Evolutionary conservation across 2,797 vertebrate species (phyloP).

Genomic region (Chloroceryle inda): DNA sequence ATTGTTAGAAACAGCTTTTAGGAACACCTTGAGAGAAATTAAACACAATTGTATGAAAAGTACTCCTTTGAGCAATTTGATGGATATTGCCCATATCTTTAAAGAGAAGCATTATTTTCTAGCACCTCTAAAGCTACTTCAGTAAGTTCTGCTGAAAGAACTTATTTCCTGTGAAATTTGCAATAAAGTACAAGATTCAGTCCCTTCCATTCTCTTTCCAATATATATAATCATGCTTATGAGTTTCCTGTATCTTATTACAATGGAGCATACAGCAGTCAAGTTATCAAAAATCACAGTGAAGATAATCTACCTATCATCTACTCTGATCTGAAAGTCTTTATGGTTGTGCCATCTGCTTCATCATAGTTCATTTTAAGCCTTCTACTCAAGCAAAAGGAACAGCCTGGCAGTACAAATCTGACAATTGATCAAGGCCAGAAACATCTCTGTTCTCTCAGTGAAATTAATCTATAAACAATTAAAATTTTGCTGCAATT

Average conservation of each 20-base stretch:
- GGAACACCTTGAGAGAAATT: background rate
- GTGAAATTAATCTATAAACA: background rate
- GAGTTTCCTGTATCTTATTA: background rate
- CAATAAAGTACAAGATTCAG: background rate
- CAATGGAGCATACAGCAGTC: background rate
- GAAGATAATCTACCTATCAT: background rate
- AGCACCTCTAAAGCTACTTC: background rate
- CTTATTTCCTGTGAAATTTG: background rate
- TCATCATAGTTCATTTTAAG: background rate
- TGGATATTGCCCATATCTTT: background rate
- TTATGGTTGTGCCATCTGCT: slow-evolving; percentile 1
- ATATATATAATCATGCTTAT: background rate
- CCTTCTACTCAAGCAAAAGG: slow-evolving; percentile 10
- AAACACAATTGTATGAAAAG: background rate
- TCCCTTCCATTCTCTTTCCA: background rate
- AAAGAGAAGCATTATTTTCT: background rate
- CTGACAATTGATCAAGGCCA: background rate
- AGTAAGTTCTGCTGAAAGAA: background rate
- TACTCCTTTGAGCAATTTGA: slow-evolving; percentile 10
- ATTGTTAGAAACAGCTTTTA: background rate
- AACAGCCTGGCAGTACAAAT: background rate
- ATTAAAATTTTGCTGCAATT: background rate
- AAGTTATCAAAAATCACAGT: background rate
- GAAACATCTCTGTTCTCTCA: background rate
- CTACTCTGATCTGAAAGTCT: slow-evolving; percentile 3